Evolutionary conservation across 2,888 invertebrate genomes (phyloP), one percentile per base, ranked within the genome.

Genomic region (Clanis bilineata): DNA sequence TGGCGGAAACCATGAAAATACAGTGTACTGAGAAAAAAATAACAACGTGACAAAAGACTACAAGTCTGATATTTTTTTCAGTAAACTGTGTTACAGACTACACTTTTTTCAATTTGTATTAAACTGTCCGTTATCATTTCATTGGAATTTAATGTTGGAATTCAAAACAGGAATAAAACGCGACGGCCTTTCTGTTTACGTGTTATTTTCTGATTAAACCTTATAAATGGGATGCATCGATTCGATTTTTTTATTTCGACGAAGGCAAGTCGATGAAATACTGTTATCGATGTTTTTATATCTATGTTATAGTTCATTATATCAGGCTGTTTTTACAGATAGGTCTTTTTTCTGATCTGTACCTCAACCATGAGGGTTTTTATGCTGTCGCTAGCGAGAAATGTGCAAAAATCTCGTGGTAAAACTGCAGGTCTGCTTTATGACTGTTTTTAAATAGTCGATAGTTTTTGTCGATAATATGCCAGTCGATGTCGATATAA

Each of bases 101-200:
- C 51, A 58, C 6, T 25, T 47, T 36, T 58, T 51, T 51, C 58
- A 51, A 47, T 38, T 38, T 44, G 23, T 25, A 62, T 4, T 66
- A 63, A 55, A 66, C 62, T 71, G 70, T 73, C 72, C 70, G 66
- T 69, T 65, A 68, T 71, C 56, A 66, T 56, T 69, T 72, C 68
- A 73, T 71, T 70, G 68, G 71, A 74, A 59, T 39, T 54, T 43
- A 32, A 59, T 55, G 43, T 55, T 71, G 72, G 66, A 72, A 74
- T 71, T 76, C 73, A 74, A 74, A 71, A 71, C 66, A 71, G 73
- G 65, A 69, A 67, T 69, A 68, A 76, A 73, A 79, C 80, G 86
- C 88, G 90, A 79, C 90, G 90, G 82, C 82, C 85, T 80, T 80
- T 84, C 83, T 82, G 81, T 65, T 79, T 85, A 80, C 84, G 82